Percentiles rank a stretch among this genome's conserved stretches.
Evolutionary conservation across 2,113 vertebrate genomes (phyloP).

Genomic region (Leuciscus idus): DNA sequence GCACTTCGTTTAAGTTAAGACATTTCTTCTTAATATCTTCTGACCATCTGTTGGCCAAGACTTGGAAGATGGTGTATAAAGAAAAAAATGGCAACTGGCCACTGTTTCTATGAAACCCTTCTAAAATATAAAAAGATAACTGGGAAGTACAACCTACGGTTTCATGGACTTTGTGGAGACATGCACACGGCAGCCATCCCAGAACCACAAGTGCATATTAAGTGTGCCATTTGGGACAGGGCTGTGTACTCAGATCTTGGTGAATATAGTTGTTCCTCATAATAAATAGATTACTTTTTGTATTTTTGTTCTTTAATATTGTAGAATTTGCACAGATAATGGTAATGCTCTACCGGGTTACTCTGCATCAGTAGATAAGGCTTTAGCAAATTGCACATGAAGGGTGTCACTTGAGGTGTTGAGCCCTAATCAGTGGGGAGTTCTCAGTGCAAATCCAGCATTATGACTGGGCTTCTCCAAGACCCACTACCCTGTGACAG

Average conservation of each 20-base stretch:
- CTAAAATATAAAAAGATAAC: neutral
- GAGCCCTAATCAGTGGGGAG: conserved; percentile 53
- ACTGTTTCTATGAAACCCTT: neutral
- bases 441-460: conserved; percentile 49
- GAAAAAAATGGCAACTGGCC: conserved; percentile 6
- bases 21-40: neutral
- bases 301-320: neutral
- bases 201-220: neutral
- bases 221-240: neutral
- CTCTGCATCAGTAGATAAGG: conserved; percentile 29
- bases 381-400: conserved; percentile 47
- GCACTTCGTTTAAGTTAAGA: neutral
- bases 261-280: neutral
- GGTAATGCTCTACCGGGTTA: neutral
- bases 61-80: neutral
- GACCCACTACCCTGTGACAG: conserved; percentile 27
- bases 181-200: neutral
- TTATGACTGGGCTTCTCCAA: conserved; percentile 32
- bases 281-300: neutral
- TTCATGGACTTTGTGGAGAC: neutral
- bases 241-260: neutral
- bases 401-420: conserved; percentile 37
- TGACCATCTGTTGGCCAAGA: neutral
- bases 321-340: neutral
- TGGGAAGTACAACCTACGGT: neutral